Evolutionary conservation across 2,888 invertebrate species (phyloP).

Genomic region (Cantharis rustica): DNA sequence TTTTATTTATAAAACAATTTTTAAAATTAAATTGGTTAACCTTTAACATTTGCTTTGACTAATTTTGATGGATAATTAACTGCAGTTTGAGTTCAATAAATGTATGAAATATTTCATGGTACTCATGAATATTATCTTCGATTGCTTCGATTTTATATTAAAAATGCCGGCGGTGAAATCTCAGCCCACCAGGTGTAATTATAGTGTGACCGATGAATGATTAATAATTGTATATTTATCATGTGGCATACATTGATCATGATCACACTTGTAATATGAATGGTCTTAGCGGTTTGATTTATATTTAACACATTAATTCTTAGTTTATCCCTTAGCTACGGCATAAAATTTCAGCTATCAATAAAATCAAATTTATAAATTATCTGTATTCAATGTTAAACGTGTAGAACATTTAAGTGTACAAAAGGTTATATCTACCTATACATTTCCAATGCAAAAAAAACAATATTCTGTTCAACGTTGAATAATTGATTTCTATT

Average conservation of each 20-base stretch:
- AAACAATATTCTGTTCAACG: neutral
- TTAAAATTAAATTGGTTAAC: neutral
- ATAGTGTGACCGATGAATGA: conserved; percentile 54
- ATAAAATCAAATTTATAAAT: conserved; percentile 32
- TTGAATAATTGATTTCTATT: conserved; percentile 3
- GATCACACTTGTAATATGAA: conserved; percentile 46
- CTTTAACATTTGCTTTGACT: conserved; percentile 5
- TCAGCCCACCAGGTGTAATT: conserved; percentile 47
- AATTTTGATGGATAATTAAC: conserved; percentile 10
- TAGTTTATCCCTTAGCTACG: conserved; percentile 43
- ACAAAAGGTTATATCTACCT: neutral
- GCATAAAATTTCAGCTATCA: conserved; percentile 37
- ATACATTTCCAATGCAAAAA: neutral
- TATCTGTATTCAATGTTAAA: conserved; percentile 31
- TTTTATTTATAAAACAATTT: neutral
- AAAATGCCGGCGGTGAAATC: conserved; percentile 32
- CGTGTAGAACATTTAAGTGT: conserved; percentile 9
- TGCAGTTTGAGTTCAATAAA: conserved; percentile 16
- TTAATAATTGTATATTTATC: conserved; percentile 55
- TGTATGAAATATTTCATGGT: conserved; percentile 20
- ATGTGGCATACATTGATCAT: conserved; percentile 50
- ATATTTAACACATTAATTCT: conserved; percentile 48
- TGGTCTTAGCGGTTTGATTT: conserved; percentile 47
- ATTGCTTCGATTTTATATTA: conserved; percentile 37
- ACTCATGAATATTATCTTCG: conserved; percentile 28